Conservation (phyloP, 2,113 vertebrate genomes). For the Barbus barbus region DNA sequence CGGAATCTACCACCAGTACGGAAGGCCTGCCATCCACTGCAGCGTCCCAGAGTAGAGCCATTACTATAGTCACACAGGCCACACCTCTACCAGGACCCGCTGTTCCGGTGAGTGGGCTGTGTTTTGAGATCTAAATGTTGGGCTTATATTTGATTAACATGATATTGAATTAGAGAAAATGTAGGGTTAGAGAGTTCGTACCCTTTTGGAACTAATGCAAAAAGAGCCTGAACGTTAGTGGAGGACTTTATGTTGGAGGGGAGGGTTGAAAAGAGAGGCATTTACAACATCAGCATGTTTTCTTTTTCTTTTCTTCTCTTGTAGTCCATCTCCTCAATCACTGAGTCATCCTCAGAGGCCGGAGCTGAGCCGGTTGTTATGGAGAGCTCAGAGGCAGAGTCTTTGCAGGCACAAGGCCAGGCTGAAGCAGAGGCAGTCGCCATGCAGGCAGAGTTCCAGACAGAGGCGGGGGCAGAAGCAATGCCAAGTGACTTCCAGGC, state of each 20-base stretch:
- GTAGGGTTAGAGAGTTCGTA: background rate
- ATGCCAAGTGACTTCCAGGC: slow-evolving; percentile 39
- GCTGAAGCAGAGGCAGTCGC: slow-evolving; percentile 62
- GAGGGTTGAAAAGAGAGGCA: background rate
- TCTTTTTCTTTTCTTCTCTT: background rate
- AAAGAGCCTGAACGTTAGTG: background rate
- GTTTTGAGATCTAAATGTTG: background rate
- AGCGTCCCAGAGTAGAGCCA: slow-evolving; percentile 75
- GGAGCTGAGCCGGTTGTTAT: slow-evolving; percentile 69
- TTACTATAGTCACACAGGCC: slow-evolving; percentile 88
- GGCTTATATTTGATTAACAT: no score
- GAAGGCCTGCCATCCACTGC: slow-evolving; percentile 50
- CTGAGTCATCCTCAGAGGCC: slow-evolving; percentile 66
- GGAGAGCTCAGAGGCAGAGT: slow-evolving; percentile 63
- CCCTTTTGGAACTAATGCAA: background rate
- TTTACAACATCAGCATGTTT: background rate
- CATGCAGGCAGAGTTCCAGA: slow-evolving; percentile 65
- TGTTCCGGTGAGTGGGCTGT: slow-evolving; percentile 79
- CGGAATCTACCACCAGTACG: slow-evolving; percentile 63
- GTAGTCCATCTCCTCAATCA: slow-evolving; percentile 82
- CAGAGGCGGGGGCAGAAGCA: slow-evolving; percentile 57
- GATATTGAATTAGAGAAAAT: no score
- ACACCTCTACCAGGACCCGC: slow-evolving; percentile 84
- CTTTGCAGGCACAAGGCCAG: slow-evolving; percentile 73
- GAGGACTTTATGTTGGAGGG: background rate